Evolutionary conservation across 2,888 invertebrate species (phyloP).

Genomic region (Lasius fuliginosus): DNA sequence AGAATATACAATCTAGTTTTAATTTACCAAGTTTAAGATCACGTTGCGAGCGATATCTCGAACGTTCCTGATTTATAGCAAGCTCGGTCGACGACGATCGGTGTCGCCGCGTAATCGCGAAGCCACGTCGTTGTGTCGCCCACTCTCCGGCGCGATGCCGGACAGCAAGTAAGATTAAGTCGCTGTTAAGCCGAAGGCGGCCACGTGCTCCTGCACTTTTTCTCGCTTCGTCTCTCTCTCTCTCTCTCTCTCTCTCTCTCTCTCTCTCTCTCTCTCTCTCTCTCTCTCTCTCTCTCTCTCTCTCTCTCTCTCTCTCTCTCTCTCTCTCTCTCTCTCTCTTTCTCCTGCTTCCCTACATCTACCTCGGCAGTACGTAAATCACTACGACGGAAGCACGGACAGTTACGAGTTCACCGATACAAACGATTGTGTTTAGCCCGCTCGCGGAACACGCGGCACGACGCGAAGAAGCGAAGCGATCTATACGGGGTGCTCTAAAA

Average conservation of each 20-base stretch:
- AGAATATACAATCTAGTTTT: not conserved
- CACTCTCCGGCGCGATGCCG: slow-evolving; percentile 48
- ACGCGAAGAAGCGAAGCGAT: slow-evolving; percentile 39
- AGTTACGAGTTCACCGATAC: slow-evolving; percentile 73
- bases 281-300: too few relatives aligned
- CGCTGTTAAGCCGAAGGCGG: slow-evolving; percentile 40
- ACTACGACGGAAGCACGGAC: slow-evolving; percentile 60
- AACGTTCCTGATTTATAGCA: slow-evolving; percentile 31
- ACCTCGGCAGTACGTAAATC: slow-evolving; percentile 73
- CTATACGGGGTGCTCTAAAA: slow-evolving; percentile 42
- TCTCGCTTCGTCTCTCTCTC: slow-evolving; percentile 36
- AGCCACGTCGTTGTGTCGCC: slow-evolving; percentile 46
- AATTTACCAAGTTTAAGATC: not conserved
- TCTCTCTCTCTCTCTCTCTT: slow-evolving; percentile 9
- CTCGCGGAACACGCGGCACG: slow-evolving; percentile 43
- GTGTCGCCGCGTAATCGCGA: slow-evolving; percentile 55
- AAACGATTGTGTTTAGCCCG: slow-evolving; percentile 70
- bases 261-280: too few relatives aligned
- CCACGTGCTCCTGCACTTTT: slow-evolving; percentile 48
- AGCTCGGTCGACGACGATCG: slow-evolving; percentile 36
- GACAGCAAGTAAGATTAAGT: slow-evolving; percentile 64
- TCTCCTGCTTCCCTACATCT: slow-evolving; percentile 2
- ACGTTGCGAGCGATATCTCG: not conserved
- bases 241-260: too few relatives aligned
- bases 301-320: too few relatives aligned